Evolutionary conservation across 2,797 vertebrate genomes (phyloP).

Genomic region (Rhinophrynus dorsalis): DNA sequence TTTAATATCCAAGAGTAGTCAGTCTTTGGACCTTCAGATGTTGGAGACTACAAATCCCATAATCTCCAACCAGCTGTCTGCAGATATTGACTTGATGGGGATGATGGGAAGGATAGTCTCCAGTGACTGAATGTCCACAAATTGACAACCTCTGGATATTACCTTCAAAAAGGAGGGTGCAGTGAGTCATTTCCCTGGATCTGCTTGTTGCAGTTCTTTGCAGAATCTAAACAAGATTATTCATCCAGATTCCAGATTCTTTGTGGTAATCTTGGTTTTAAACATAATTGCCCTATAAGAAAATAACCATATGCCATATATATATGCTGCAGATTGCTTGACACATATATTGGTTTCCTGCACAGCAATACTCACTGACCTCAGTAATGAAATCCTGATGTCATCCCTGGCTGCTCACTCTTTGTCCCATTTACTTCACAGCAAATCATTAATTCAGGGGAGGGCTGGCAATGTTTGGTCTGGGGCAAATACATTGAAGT

Average conservation of each 20-base stretch:
- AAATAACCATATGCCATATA: neutral
- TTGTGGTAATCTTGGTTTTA: neutral
- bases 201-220: neutral
- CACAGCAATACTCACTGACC: neutral
- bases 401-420: neutral
- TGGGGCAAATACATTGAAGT: too few relatives aligned
- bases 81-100: too few relatives aligned
- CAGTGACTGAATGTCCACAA: too few relatives aligned
- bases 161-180: too few relatives aligned
- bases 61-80: too few relatives aligned
- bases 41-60: too few relatives aligned
- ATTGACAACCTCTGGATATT: too few relatives aligned
- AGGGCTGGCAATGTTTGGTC: too few relatives aligned
- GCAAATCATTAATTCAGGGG: neutral
- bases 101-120: too few relatives aligned
- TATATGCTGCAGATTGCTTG: neutral
- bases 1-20: too few relatives aligned
- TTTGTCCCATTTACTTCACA: neutral
- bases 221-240: neutral
- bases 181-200: neutral
- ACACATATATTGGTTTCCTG: neutral
- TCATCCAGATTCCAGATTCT: neutral
- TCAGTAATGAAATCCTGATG: constrained; percentile 3
- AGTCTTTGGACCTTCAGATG: too few relatives aligned
- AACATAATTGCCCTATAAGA: neutral